A percentile compares a stretch with the other conserved stretches of the same genome.
Evolutionary conservation across 2,888 invertebrate genomes (phyloP).

Genomic region (Autographa pulchrina): DNA sequence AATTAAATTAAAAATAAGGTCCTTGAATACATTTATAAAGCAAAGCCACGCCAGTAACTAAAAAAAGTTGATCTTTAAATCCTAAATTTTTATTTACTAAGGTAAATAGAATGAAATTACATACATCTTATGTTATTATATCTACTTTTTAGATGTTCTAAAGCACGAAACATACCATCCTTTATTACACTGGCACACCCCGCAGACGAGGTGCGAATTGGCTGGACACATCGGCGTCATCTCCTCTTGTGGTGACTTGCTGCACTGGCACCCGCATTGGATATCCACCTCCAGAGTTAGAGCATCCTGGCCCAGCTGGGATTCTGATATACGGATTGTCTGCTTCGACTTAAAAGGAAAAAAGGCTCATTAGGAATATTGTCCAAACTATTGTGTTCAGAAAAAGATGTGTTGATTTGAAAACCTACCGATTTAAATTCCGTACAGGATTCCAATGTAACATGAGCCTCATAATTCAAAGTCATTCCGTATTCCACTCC

Average conservation of each 20-base stretch:
- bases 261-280: slow-evolving; percentile 93
- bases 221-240: slow-evolving; percentile 78
- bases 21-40: too few relatives aligned
- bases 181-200: slow-evolving; percentile 90
- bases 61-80: too few relatives aligned
- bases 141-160: too few relatives aligned
- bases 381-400: not conserved
- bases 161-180: slow-evolving; percentile 87
- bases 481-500: slow-evolving; percentile 90
- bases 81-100: too few relatives aligned
- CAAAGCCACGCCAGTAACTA: too few relatives aligned
- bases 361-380: not conserved
- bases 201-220: slow-evolving; percentile 90
- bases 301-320: slow-evolving; percentile 92
- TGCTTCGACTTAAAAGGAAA: slow-evolving; percentile 72
- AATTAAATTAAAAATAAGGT: too few relatives aligned
- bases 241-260: slow-evolving; percentile 72
- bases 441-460: slow-evolving; percentile 90
- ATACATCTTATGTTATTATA: too few relatives aligned
- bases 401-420: not conserved
- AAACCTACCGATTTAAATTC: slow-evolving; percentile 81
- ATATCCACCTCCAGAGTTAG: slow-evolving; percentile 93
- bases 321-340: slow-evolving; percentile 92
- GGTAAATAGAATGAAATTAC: too few relatives aligned
- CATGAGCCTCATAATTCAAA: slow-evolving; percentile 90